Evolutionary conservation across 2,888 invertebrate genomes (phyloP), one percentile per base, ranked within the genome.

Genomic region (Scaptomyza reducta): DNA sequence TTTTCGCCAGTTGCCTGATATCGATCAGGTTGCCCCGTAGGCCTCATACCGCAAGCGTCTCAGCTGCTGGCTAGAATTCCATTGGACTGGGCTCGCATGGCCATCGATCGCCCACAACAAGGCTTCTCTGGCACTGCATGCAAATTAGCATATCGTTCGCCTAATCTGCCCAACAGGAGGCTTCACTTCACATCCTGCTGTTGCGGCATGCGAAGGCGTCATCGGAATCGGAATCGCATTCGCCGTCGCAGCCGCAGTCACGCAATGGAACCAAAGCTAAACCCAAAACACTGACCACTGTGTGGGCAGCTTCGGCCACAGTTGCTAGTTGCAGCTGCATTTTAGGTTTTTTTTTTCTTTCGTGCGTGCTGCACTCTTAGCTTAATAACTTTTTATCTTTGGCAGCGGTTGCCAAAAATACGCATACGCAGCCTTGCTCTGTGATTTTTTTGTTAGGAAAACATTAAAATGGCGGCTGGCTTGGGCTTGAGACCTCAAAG

Each of bases 81-180:
- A 16, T 40, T 40, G 40, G 40, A 41, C 35, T 38, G 35, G 50
- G 27, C 68, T 71, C 58, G 65, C 64, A 57, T 72, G 79, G 75
- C 77, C 79, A 79, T 75, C 75, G 79, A 71, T 77, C 77, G 77
- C 77, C 77, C 77, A 77, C 77, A 71, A 77, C 71, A 78, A 73
- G 45, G 61, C 59, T 54, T 44, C 66, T 50, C 49, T 62, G 63
- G 68, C 67, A 59, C 80, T 70, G 72, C 82, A 78, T 87, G 89
- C 88, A 87, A 84, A 84, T 84, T 84, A 88, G 84, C 89, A 84
- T 84, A 84, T 84, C 84, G 82, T 87, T 87, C 84, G 85, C 85
- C 85, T 84, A 84, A 84, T 84, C 84, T 84, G 81, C 79, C 74
- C 70, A 87, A 84, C 82, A 80, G 81, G 77, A 88, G 81, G 67